These are phyloP conservation scores for Hydractinia symbiolongicarpus DNA, from an alignment of 30 jellyfish, hydroid and myxozoan species.

Conservation along the genomic window DNA sequence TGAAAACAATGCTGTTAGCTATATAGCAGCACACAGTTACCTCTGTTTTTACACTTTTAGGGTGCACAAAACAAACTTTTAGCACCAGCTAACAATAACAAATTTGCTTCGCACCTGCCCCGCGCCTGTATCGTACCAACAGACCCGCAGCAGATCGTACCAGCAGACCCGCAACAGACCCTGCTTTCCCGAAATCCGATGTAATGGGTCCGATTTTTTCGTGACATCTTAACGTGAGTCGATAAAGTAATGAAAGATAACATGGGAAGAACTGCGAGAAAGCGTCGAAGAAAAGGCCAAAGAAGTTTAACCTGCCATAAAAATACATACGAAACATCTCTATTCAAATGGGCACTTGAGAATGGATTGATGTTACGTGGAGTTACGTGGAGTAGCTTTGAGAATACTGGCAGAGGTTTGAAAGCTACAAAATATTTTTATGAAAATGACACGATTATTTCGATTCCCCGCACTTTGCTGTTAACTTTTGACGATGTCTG, in stretches of 20 bases:
- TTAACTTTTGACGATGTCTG: slow-evolving; percentile 31
- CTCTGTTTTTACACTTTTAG: too few relatives aligned
- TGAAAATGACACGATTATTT: slow-evolving; percentile 8
- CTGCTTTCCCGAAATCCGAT: too few relatives aligned
- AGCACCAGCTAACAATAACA: too few relatives aligned
- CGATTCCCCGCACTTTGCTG: slow-evolving; percentile 28
- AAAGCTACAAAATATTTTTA: slow-evolving; percentile 20
- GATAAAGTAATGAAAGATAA: not conserved
- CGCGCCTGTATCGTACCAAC: too few relatives aligned
- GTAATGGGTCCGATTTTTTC: not conserved
- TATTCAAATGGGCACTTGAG: slow-evolving; percentile 22
- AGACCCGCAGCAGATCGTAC: too few relatives aligned
- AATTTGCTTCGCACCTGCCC: too few relatives aligned
- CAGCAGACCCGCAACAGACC: too few relatives aligned
- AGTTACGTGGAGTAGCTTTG: slow-evolving; percentile 14
- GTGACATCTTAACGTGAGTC: not conserved
- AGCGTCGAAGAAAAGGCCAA: not conserved
- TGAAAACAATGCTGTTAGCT: too few relatives aligned
- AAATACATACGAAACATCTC: not conserved
- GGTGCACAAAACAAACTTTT: too few relatives aligned
- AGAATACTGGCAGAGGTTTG: slow-evolving; percentile 40
- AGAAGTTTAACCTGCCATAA: not conserved
- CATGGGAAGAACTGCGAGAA: not conserved
- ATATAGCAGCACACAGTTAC: too few relatives aligned
- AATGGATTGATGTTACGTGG: slow-evolving; percentile 31